These are phyloP conservation scores for Ceramica pisi DNA, from an alignment of 2,888 invertebrate species.

Conservation along the genomic window DNA sequence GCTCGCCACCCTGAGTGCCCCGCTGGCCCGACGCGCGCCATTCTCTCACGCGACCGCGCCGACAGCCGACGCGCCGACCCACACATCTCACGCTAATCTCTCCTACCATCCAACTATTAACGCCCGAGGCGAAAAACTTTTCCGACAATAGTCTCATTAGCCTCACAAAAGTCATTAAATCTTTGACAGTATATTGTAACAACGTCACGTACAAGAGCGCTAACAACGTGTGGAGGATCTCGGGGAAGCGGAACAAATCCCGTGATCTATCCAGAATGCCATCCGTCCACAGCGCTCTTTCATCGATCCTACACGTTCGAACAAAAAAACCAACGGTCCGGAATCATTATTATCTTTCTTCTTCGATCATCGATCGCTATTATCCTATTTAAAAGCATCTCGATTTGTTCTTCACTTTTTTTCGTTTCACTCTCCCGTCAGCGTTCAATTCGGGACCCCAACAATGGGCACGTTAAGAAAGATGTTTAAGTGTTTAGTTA, in stretches of 20 bases:
- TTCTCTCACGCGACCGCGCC: conserved; percentile 82
- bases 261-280: conserved; percentile 84
- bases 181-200: conserved; percentile 83
- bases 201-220: conserved; percentile 87
- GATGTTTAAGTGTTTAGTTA: conserved; percentile 90
- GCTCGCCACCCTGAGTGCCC: conserved; percentile 82
- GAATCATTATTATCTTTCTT: conserved; percentile 90
- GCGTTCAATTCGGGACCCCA: conserved; percentile 86
- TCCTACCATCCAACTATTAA: conserved; percentile 79
- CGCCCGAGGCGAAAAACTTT: conserved; percentile 78
- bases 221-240: conserved; percentile 89
- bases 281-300: conserved; percentile 79
- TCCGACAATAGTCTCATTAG: conserved; percentile 89
- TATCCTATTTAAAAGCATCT: conserved; percentile 90
- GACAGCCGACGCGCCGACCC: conserved; percentile 68
- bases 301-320: conserved; percentile 80
- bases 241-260: conserved; percentile 89
- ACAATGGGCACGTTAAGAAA: conserved; percentile 90
- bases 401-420: conserved; percentile 88
- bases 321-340: conserved; percentile 86
- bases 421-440: conserved; percentile 85
- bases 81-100: conserved; percentile 80
- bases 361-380: conserved; percentile 90
- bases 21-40: conserved; percentile 77
- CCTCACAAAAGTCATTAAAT: conserved; percentile 86